phyloP scores from a whole-genome alignment of 1,140 invertebrate species.

The Rhyzopertha dominica region DNA sequence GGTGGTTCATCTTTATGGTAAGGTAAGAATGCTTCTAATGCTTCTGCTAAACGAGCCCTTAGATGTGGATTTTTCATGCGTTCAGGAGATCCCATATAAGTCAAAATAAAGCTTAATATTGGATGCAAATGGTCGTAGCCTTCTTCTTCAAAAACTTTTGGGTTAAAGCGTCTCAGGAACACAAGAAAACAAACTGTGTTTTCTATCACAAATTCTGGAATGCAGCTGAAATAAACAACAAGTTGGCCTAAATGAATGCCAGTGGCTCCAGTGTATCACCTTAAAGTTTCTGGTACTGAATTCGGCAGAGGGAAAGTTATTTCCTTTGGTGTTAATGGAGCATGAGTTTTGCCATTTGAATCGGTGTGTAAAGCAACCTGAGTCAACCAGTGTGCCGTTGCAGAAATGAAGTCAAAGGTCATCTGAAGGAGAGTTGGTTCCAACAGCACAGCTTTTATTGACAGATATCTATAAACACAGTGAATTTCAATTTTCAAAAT shows the following conservation, averaged over 20 bases:
- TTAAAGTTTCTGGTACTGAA: conserved; percentile 57
- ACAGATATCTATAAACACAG: conserved; percentile 56
- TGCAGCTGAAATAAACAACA: conserved; percentile 53
- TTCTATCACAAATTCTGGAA: conserved; percentile 88
- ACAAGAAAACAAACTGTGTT: conserved; percentile 78
- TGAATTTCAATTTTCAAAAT: no score
- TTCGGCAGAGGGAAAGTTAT: conserved; percentile 64
- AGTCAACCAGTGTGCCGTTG: conserved; percentile 78
- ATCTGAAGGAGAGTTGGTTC: conserved; percentile 64
- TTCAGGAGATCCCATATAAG: conserved; percentile 71
- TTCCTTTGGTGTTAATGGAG: conserved; percentile 50
- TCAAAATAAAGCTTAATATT: conserved; percentile 67
- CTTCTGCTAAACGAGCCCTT: conserved; percentile 79
- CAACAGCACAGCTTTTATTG: conserved; percentile 65
- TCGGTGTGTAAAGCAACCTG: conserved; percentile 60
- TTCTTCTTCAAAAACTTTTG: conserved; percentile 57
- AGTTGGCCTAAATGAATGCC: conserved; percentile 1
- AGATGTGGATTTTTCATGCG: conserved; percentile 90
- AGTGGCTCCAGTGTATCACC: conserved; percentile 43
- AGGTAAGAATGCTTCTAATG: conserved; percentile 76
- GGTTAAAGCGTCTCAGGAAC: conserved; percentile 62
- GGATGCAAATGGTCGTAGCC: conserved; percentile 59
- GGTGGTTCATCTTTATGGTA: conserved; percentile 55
- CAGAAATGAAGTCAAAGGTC: conserved; percentile 70
- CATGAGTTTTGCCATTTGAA: conserved; percentile 46